Evolutionary conservation across 2,797 vertebrate species (phyloP), one percentile per base, ranked within the genome.

Genomic region (Leptodactylus fallax): DNA sequence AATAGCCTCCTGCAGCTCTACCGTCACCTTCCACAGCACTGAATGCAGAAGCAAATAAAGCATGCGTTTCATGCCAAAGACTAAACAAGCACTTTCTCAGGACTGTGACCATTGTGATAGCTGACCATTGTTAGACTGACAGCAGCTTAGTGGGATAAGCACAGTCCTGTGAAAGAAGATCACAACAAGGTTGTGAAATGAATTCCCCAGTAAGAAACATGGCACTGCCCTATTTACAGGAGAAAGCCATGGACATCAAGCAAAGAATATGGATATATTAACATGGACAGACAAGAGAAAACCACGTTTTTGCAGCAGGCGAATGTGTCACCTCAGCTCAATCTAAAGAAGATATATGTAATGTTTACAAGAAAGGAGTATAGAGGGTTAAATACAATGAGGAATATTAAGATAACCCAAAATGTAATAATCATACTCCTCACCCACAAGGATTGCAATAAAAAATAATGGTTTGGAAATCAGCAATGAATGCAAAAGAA

Each of bases 61-160:
- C 87, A 86, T 89, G 87, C 87, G 71, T 45, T n/a, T 89, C 87
- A 89, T 86, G 87, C 84, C 71, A 78, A 60, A 86, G 45, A 77
- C 25, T 55, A 69, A 47, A 89, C 55, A 78, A 82, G 74, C 78
- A 55, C 83, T 17, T 88, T 88, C 83, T 36, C 87, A 88, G 87
- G 83, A 88, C 87, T 61, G 83, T 61, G 77, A 58, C 17, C 72
- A 8, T 21, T 74, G 67, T n/a, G 4, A 12, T 56, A 55, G 78
- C 47, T 56, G 51, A 55, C 49, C 60, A 56, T 21, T 19, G 49
- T 56, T 13, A 56, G 23, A 79, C 10, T 51, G 71, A 74, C 19
- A 60, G 61, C 13, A 72, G 13, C 21, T 77, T 76, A 23, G 58
- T 23, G 56, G 53, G 10, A 79, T 19, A 53, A 10, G 53, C 23